These are phyloP conservation scores for Cynocephalus volans DNA, from an alignment of 2,113 vertebrate genomes.

Conservation along the genomic window DNA sequence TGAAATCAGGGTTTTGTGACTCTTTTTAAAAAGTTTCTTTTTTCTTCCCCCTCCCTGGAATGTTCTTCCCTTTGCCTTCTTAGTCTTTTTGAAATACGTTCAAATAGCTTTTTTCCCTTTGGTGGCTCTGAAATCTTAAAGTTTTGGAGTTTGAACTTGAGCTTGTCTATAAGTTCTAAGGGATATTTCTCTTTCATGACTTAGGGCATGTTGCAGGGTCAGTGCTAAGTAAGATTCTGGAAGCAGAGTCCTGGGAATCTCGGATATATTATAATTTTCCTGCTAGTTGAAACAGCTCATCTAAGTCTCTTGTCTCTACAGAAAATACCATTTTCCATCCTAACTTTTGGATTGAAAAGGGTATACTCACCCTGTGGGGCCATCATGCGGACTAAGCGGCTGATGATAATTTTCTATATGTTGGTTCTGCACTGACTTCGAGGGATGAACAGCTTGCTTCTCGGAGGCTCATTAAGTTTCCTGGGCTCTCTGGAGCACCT, in stretches of 20 bases:
- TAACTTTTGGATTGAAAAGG: not conserved
- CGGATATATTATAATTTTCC: not conserved
- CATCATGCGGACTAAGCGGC: not conserved
- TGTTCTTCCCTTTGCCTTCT: not conserved
- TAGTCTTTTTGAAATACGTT: not conserved
- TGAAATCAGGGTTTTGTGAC: not conserved
- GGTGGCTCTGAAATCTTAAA: not conserved
- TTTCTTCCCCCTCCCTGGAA: not conserved
- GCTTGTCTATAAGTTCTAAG: not conserved
- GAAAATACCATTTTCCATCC: not conserved
- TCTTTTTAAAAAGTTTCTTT: not conserved
- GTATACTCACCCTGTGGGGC: not conserved
- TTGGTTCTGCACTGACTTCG: not conserved
- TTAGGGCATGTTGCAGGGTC: not conserved
- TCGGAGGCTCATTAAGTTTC: not conserved
- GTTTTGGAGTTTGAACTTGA: not conserved
- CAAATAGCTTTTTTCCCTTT: not conserved
- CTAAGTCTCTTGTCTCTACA: not conserved
- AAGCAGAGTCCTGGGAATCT: not conserved
- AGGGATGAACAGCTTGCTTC: constrained; percentile 15
- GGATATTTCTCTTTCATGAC: not conserved
- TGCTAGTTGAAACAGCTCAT: not conserved
- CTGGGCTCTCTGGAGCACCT: not conserved
- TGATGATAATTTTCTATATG: not conserved
- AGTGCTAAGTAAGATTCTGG: not conserved